Conservation (phyloP, 2,113 vertebrate species). For the Calypte anna region DNA sequence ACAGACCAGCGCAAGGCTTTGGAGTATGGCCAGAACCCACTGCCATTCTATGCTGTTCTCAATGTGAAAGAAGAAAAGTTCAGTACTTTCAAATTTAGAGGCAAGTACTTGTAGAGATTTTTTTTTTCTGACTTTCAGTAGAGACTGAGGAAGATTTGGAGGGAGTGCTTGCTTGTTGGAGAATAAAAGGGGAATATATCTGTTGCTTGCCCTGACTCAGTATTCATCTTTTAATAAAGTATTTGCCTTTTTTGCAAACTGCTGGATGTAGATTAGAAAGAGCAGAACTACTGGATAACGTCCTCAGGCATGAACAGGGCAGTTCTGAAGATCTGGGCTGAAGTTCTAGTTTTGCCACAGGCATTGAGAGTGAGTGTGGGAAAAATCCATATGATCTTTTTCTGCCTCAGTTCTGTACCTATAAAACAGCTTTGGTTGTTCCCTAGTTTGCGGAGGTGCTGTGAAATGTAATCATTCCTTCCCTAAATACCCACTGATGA, state of each 20-base stretch:
- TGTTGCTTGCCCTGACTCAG: not conserved
- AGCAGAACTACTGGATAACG: not conserved
- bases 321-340: not conserved
- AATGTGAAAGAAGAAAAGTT: slow-evolving; percentile 75
- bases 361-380: not conserved
- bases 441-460: not conserved
- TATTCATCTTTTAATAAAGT: not conserved
- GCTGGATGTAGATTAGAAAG: not conserved
- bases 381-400: not conserved
- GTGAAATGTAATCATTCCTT: not conserved
- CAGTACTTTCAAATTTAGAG: slow-evolving; percentile 64
- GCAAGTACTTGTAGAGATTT: not conserved
- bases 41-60: slow-evolving; percentile 80
- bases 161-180: not conserved
- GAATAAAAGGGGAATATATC: not conserved
- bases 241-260: not conserved
- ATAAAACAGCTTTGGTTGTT: not conserved
- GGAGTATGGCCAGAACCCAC: slow-evolving; percentile 78
- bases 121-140: not conserved
- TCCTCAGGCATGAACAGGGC: not conserved
- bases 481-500: not conserved
- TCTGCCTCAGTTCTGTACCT: not conserved
- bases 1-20: slow-evolving; percentile 77
- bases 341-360: not conserved
- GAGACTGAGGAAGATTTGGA: not conserved